A percentile compares a stretch with the other conserved stretches of the same genome.
Conservation (phyloP, 2,888 invertebrate genomes). For the Galerucella pusilla region DNA sequence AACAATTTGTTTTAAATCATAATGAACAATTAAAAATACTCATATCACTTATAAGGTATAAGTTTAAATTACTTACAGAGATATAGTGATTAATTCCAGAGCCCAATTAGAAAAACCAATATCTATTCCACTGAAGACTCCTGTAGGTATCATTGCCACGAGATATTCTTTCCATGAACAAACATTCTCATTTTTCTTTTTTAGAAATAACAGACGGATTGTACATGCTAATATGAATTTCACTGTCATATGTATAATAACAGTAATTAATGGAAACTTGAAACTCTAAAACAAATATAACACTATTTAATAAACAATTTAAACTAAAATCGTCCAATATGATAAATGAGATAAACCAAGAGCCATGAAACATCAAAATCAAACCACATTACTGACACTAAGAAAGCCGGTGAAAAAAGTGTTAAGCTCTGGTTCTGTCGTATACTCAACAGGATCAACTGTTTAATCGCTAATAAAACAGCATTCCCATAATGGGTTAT, state of each 20-base stretch:
- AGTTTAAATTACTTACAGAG: constrained; percentile 73
- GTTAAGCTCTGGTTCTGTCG: too few relatives aligned
- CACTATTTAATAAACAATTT: background rate
- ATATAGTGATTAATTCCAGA: constrained; percentile 92
- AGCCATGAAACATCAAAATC: too few relatives aligned
- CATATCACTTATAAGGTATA: background rate
- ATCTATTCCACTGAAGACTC: constrained; percentile 94
- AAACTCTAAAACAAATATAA: constrained; percentile 73
- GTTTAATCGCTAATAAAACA: too few relatives aligned
- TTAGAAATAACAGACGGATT: constrained; percentile 71
- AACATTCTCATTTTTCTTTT: constrained; percentile 73
- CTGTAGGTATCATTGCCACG: constrained; percentile 84
- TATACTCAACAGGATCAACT: too few relatives aligned
- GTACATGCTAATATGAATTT: constrained; percentile 86
- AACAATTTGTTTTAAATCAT: too few relatives aligned
- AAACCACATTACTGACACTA: too few relatives aligned
- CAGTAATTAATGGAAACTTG: constrained; percentile 89
- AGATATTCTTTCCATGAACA: constrained; percentile 81
- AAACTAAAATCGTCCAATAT: too few relatives aligned
- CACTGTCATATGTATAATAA: constrained; percentile 87
- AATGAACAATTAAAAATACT: background rate
- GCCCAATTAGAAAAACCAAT: constrained; percentile 99
- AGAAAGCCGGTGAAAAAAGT: too few relatives aligned
- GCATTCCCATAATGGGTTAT: too few relatives aligned
- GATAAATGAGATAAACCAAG: too few relatives aligned